Evolutionary conservation across 2,888 invertebrate species (phyloP).

Genomic region (Pollenia griseotomentosa): DNA sequence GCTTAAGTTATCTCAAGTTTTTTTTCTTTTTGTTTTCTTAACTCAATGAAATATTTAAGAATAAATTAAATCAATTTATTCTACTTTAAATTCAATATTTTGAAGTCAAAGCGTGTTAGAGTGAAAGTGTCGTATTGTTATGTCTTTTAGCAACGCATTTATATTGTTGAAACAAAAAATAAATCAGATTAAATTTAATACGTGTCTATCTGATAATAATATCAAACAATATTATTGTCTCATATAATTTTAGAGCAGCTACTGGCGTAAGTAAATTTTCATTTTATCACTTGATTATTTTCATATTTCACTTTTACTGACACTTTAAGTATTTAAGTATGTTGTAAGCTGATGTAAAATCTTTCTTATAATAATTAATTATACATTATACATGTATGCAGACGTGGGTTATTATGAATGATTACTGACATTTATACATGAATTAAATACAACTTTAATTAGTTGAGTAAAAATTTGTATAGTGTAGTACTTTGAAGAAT

Average conservation of each 20-base stretch:
- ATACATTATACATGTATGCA: background rate
- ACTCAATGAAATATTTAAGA: conserved; percentile 30
- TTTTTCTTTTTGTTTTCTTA: background rate
- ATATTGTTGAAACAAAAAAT: background rate
- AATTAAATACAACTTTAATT: background rate
- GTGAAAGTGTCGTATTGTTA: conserved; percentile 3
- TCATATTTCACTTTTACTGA: background rate
- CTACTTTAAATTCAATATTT: conserved; percentile 51
- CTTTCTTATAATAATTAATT: conserved; percentile 30
- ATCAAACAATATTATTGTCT: conserved; percentile 13
- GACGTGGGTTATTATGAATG: background rate
- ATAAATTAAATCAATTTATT: conserved; percentile 50
- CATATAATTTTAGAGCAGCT: background rate
- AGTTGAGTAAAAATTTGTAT: background rate
- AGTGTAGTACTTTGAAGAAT: background rate
- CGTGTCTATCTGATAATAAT: conserved; percentile 48
- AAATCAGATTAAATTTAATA: conserved; percentile 50
- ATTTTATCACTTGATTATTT: background rate
- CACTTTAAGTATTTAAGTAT: conserved; percentile 30
- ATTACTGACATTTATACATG: background rate
- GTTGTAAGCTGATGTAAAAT: conserved; percentile 15
- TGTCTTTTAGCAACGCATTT: conserved; percentile 4
- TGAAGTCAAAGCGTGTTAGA: background rate
- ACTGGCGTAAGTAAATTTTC: background rate
- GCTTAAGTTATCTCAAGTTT: background rate